Conservation (phyloP, 2,888 invertebrate genomes). For the Drosophila putrida region DNA sequence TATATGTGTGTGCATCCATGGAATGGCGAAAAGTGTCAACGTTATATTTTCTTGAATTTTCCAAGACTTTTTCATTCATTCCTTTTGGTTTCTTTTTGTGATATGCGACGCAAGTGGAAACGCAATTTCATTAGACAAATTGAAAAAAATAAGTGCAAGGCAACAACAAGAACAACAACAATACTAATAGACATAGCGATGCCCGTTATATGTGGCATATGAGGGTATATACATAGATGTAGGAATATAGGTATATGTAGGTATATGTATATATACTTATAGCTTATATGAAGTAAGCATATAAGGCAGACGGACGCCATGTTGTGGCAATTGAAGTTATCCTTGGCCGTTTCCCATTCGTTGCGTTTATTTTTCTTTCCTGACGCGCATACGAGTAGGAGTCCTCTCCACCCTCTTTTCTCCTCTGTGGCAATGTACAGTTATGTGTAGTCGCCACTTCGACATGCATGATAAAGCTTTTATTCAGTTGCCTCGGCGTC, state of each 20-base stretch:
- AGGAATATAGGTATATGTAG: not conserved
- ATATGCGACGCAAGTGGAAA: constrained; percentile 70
- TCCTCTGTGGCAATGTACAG: constrained; percentile 14
- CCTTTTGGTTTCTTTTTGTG: constrained; percentile 23
- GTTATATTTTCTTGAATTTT: constrained; percentile 76
- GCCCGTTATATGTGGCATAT: constrained; percentile 42
- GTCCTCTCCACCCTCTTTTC: constrained; percentile 4
- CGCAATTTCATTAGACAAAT: constrained; percentile 85
- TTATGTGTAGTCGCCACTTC: constrained; percentile 17
- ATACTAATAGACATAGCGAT: constrained; percentile 34
- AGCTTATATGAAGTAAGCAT: constrained; percentile 14
- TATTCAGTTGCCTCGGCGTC: constrained; percentile 42
- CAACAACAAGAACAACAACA: constrained; percentile 49
- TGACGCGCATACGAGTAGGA: constrained; percentile 65
- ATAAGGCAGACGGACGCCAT: constrained; percentile 72
- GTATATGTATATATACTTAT: constrained; percentile 5
- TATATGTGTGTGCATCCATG: constrained; percentile 22
- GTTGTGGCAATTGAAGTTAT: constrained; percentile 59
- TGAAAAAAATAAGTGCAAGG: constrained; percentile 81
- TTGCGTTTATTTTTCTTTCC: constrained; percentile 64
- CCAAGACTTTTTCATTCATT: constrained; percentile 65
- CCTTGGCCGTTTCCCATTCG: constrained; percentile 70
- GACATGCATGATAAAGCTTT: constrained; percentile 49
- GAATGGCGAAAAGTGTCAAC: constrained; percentile 73
- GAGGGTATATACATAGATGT: constrained; percentile 19